Evolutionary conservation across 2,113 vertebrate genomes (phyloP).

Genomic region (Marmota monax): DNA sequence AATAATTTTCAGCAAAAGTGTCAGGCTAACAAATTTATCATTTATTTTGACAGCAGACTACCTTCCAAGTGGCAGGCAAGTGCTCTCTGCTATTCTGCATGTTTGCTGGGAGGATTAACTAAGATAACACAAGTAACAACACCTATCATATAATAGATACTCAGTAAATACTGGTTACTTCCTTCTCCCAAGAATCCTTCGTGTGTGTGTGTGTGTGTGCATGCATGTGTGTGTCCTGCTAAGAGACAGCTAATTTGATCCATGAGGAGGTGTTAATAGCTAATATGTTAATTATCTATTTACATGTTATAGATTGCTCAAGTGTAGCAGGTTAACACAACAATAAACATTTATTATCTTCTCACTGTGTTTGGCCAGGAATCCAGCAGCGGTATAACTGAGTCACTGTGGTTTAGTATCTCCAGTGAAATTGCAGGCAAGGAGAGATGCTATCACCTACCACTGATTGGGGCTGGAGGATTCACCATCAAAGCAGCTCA

Average conservation of each 20-base stretch:
- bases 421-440: neutral
- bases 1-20: constrained; percentile 49
- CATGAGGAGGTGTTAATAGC: neutral
- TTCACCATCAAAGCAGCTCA: neutral
- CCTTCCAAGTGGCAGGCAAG: neutral
- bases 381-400: neutral
- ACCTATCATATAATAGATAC: neutral
- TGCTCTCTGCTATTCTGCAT: neutral
- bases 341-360: neutral
- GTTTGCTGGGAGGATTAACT: neutral
- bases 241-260: constrained; percentile 15
- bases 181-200: neutral
- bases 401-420: neutral
- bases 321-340: constrained; percentile 24
- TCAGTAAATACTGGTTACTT: neutral
- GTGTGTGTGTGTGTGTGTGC: neutral
- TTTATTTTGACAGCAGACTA: neutral
- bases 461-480: neutral
- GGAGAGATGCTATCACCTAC: neutral
- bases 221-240: neutral
- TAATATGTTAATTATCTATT: neutral
- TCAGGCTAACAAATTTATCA: neutral
- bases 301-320: neutral
- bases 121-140: neutral
- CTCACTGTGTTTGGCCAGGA: neutral